phyloP scores from a whole-genome alignment of 2,888 invertebrate genomes.

The Artemia sp. region DNA sequence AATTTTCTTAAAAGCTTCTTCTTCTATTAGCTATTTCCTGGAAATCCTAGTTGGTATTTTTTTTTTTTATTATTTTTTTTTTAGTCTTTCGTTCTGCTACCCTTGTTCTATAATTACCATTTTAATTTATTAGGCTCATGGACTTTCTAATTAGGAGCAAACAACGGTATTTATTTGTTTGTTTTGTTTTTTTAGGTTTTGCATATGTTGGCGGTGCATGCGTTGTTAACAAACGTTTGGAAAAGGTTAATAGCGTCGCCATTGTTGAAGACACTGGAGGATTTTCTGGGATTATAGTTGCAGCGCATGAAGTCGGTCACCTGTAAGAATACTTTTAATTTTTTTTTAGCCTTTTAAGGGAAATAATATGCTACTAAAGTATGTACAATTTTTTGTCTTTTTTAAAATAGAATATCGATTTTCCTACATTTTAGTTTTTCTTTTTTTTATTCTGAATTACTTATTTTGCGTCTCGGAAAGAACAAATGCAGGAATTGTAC shows the following conservation, averaged over 20 bases:
- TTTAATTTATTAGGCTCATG: not conserved
- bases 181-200: slow-evolving; percentile 47
- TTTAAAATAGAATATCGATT: too few species aligned
- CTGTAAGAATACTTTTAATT: slow-evolving; percentile 48
- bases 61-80: too few species aligned
- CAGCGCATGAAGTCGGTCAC: slow-evolving; percentile 90
- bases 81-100: slow-evolving; percentile 12
- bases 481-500: too few species aligned
- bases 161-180: not conserved
- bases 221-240: slow-evolving; percentile 81
- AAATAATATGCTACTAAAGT: too few species aligned
- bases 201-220: slow-evolving; percentile 91
- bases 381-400: too few species aligned
- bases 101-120: slow-evolving; percentile 1
- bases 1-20: too few species aligned
- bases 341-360: not conserved
- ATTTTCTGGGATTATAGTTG: slow-evolving; percentile 88
- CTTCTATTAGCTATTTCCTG: not conserved
- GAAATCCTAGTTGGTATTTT: too few species aligned
- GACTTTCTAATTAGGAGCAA: not conserved
- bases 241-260: slow-evolving; percentile 89
- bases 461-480: too few species aligned
- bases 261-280: slow-evolving; percentile 92
- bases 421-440: too few species aligned
- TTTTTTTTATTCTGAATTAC: too few species aligned